A percentile compares a stretch with the other conserved stretches of the same genome.
phyloP scores from a whole-genome alignment of 1,140 invertebrate genomes.

The Wiebesia pumilae region DNA sequence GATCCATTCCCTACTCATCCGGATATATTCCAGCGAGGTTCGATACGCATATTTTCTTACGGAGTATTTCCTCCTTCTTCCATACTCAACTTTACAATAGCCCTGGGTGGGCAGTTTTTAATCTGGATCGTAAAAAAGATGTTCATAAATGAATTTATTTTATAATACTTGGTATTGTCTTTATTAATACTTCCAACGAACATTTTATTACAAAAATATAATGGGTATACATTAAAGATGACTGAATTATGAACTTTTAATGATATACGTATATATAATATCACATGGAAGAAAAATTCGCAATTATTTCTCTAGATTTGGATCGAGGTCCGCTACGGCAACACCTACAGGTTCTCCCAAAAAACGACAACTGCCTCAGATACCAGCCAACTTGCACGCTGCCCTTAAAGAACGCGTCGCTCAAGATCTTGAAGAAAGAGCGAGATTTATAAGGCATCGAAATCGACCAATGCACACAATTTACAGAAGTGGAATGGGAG shows the following conservation, averaged over 20 bases:
- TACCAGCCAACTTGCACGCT: conserved; percentile 81
- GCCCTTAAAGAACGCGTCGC: conserved; percentile 82
- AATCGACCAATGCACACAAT: conserved; percentile 80
- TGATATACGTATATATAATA: no score
- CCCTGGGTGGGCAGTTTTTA: no score
- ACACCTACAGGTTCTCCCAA: conserved; percentile 96
- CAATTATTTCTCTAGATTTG: conserved; percentile 76
- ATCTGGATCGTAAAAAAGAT: no score
- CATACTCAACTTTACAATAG: no score
- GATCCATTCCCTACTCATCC: conserved; percentile 76
- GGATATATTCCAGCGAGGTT: conserved; percentile 70
- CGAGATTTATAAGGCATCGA: conserved; percentile 81
- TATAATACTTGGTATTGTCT: no score
- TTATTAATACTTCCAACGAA: no score
- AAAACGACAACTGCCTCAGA: conserved; percentile 95
- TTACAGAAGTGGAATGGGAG: conserved; percentile 80
- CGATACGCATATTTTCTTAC: neutral
- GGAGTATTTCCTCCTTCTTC: no score
- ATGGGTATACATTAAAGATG: no score
- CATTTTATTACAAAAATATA: no score
- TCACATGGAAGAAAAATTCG: no score
- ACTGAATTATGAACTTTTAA: no score
- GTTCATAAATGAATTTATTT: no score
- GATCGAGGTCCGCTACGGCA: conserved; percentile 90
- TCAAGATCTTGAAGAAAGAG: conserved; percentile 90